Evolutionary conservation across 30 jellyfish, hydroid and myxozoan species (phyloP).

Genomic region (Turritopsis rubra): DNA sequence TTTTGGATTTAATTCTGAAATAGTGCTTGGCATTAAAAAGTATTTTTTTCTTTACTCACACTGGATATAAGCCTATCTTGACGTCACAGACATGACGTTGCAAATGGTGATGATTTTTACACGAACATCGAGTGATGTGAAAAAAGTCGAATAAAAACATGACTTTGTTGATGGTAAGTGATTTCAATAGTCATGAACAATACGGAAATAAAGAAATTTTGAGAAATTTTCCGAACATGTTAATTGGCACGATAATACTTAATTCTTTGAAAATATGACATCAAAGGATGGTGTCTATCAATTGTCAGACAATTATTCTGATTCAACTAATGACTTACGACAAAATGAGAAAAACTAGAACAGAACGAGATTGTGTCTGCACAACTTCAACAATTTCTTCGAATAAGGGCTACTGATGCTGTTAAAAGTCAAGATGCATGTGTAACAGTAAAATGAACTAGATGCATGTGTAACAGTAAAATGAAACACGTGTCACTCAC

Average conservation of each 20-base stretch:
- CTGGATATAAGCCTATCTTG: too few relatives aligned
- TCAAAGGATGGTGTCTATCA: neutral
- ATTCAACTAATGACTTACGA: neutral
- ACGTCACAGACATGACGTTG: neutral
- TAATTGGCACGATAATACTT: neutral
- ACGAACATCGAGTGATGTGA: neutral
- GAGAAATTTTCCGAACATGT: neutral
- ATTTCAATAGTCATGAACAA: neutral
- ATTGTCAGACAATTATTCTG: neutral
- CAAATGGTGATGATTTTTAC: neutral
- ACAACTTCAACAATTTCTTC: too few relatives aligned
- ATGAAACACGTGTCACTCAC: too few relatives aligned
- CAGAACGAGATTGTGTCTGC: too few relatives aligned
- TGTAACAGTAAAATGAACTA: too few relatives aligned
- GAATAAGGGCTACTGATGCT: too few relatives aligned
- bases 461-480: too few relatives aligned
- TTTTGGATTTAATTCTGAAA: too few relatives aligned
- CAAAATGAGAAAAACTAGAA: too few relatives aligned
- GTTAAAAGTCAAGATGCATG: too few relatives aligned
- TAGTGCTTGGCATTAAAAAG: neutral
- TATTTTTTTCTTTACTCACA: neutral
- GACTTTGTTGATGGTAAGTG: neutral
- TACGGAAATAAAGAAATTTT: neutral
- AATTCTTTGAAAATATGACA: too few relatives aligned
- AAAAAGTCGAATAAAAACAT: neutral